Conservation (phyloP, 2,888 invertebrate genomes). For the Spodoptera picta region DNA sequence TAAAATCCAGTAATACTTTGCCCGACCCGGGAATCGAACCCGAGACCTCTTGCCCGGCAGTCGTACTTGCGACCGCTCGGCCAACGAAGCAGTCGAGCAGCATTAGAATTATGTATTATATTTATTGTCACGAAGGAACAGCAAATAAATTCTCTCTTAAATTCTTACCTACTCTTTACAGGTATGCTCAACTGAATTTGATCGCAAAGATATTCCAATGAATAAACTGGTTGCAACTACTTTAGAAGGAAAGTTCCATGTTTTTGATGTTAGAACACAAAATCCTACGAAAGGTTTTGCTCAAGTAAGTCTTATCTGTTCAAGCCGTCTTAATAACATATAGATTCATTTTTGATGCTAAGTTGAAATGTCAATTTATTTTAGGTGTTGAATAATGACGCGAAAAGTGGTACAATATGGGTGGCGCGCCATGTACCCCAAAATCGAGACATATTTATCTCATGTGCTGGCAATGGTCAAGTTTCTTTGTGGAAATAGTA, state of each 20-base stretch:
- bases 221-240: conserved; percentile 98
- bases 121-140: too few species aligned
- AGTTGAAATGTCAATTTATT: conserved; percentile 16
- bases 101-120: too few species aligned
- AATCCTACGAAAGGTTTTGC: conserved; percentile 96
- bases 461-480: conserved; percentile 97
- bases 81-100: too few species aligned
- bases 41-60: too few species aligned
- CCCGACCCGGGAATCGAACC: too few species aligned
- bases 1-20: too few species aligned
- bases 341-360: not conserved
- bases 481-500: conserved; percentile 98
- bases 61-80: too few species aligned
- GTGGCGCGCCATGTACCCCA: conserved; percentile 96
- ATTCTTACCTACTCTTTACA: conserved; percentile 61
- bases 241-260: conserved; percentile 95
- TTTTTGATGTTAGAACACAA: conserved; percentile 96
- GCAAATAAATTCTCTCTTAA: not conserved
- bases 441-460: conserved; percentile 97
- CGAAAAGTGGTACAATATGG: conserved; percentile 95
- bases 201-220: conserved; percentile 97
- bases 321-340: too few species aligned
- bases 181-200: conserved; percentile 96
- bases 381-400: conserved; percentile 79
- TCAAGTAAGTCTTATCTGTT: conserved; percentile 73